These are phyloP conservation scores for Siphlonurus alternatus DNA, from an alignment of 2,888 invertebrate species.

Conservation along the genomic window DNA sequence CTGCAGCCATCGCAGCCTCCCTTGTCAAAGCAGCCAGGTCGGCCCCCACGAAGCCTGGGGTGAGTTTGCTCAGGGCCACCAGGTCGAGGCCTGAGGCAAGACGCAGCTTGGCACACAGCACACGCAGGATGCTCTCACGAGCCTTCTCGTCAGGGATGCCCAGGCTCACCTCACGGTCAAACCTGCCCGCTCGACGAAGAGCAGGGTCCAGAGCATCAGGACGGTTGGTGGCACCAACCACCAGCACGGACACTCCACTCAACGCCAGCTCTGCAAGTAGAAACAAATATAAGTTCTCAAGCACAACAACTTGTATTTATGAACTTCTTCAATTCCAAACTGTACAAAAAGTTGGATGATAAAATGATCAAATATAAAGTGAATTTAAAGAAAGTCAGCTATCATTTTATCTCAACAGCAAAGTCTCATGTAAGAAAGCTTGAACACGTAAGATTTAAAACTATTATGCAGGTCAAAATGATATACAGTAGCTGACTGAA, in stretches of 20 bases:
- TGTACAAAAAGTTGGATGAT: too few species aligned
- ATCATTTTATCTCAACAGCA: too few species aligned
- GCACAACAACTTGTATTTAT: too few species aligned
- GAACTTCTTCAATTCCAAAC: too few species aligned
- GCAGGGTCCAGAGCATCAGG: constrained; percentile 88
- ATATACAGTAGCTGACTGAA: too few species aligned
- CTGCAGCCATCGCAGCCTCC: constrained; percentile 77
- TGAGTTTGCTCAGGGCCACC: constrained; percentile 56
- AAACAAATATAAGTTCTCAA: constrained; percentile 2
- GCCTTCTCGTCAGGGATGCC: constrained; percentile 83
- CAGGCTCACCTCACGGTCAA: constrained; percentile 83
- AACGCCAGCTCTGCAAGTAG: constrained; percentile 28
- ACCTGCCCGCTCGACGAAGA: constrained; percentile 75
- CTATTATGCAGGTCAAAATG: too few species aligned
- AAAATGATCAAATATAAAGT: constrained; percentile 6
- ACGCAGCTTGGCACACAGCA: constrained; percentile 51
- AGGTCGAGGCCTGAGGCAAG: constrained; percentile 54
- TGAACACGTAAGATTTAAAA: too few species aligned
- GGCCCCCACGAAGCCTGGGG: constrained; percentile 93
- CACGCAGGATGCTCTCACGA: constrained; percentile 57
- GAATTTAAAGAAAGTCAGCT: constrained; percentile 3
- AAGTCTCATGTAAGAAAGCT: too few species aligned
- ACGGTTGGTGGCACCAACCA: constrained; percentile 91
- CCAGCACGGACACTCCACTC: constrained; percentile 46
- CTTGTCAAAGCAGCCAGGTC: constrained; percentile 74